phyloP scores from a whole-genome alignment of 2,113 vertebrate genomes.

The Calypte anna region DNA sequence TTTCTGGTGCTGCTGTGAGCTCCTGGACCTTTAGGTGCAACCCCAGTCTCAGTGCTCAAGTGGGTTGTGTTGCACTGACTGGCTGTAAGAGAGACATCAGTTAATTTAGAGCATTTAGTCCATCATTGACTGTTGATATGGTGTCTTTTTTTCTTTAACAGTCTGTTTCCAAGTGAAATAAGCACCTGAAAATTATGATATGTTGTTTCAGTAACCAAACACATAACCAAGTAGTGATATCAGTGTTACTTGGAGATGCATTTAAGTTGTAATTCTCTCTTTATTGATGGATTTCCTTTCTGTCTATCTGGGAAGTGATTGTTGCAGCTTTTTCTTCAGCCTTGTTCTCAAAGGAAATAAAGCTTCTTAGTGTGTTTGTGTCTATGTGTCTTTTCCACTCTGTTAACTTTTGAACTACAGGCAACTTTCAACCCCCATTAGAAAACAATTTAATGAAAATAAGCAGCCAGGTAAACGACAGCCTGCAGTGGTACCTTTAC shows the following conservation, averaged over 20 bases:
- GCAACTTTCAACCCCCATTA: background rate
- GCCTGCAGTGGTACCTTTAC: background rate
- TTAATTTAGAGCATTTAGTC: background rate
- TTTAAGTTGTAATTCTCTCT: background rate
- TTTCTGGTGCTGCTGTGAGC: background rate
- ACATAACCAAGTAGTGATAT: background rate
- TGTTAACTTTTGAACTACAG: background rate
- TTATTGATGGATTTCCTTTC: background rate
- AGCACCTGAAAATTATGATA: background rate
- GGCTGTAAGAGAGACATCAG: background rate
- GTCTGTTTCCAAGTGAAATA: background rate
- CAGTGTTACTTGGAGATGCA: background rate
- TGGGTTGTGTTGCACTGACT: background rate
- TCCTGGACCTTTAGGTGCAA: background rate
- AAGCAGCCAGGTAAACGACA: background rate
- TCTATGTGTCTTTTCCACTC: background rate
- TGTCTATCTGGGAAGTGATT: background rate
- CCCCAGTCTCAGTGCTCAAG: background rate
- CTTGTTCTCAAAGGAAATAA: background rate
- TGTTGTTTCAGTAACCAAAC: background rate
- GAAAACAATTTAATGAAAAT: background rate
- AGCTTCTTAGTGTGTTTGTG: background rate
- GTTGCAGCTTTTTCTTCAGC: background rate
- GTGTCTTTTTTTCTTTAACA: conserved; percentile 1
- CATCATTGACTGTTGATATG: background rate